Conservation (phyloP, 2,797 vertebrate species). For the Petrocephalus sullivani region DNA sequence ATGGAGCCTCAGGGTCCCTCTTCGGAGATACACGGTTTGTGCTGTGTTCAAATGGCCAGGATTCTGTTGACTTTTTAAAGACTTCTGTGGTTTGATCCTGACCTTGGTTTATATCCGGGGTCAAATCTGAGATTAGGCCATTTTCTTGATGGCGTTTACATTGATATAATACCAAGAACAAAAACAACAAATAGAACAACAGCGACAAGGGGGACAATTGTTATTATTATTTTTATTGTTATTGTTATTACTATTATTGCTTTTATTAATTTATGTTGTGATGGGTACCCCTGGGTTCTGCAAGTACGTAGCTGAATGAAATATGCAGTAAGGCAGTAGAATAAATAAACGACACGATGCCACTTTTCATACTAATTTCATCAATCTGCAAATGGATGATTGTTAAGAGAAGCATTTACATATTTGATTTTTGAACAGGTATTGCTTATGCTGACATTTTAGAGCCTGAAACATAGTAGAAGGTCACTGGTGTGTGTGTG, state of each 20-base stretch:
- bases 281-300: neutral
- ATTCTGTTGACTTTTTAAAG: neutral
- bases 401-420: neutral
- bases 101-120: neutral
- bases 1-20: neutral
- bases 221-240: neutral
- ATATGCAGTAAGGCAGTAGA: neutral
- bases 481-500: neutral
- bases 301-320: neutral
- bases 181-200: neutral
- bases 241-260: neutral
- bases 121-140: neutral
- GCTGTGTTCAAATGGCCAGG: neutral
- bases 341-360: neutral
- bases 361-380: neutral
- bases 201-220: too few species aligned
- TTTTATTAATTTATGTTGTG: neutral
- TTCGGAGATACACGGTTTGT: neutral
- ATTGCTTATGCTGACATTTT: neutral
- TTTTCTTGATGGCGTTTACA: neutral
- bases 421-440: neutral
- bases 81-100: neutral
- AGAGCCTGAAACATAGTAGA: neutral
- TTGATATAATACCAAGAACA: neutral
- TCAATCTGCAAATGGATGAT: neutral